phyloP scores from a whole-genome alignment of 2,888 invertebrate species.

The Pterostichus madidus region DNA sequence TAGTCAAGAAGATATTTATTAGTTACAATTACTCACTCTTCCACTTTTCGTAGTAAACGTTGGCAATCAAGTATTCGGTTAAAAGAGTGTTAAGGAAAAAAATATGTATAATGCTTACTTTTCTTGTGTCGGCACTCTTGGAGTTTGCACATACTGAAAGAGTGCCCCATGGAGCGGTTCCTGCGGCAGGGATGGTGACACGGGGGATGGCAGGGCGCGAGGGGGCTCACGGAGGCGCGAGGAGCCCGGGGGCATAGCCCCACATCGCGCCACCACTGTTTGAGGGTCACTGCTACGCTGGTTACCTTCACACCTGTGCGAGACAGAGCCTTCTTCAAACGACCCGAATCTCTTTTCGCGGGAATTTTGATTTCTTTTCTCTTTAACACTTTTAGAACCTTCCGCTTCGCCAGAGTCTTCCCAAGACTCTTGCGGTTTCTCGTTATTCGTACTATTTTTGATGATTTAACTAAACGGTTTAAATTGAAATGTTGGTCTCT shows the following conservation, averaged over 20 bases:
- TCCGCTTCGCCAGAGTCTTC: neutral
- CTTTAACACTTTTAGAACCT: neutral
- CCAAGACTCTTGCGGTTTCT: neutral
- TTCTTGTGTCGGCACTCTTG: conserved; percentile 89
- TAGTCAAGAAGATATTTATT: no score
- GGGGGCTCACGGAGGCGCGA: conserved; percentile 73
- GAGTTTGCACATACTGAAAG: conserved; percentile 90
- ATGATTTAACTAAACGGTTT: neutral
- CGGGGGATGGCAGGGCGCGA: conserved; percentile 69
- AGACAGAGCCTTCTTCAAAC: conserved; percentile 69
- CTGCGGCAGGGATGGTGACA: conserved; percentile 71
- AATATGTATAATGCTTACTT: conserved; percentile 78
- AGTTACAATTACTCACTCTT: no score
- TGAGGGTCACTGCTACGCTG: conserved; percentile 77
- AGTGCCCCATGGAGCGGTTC: conserved; percentile 85
- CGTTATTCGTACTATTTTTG: conserved; percentile 18
- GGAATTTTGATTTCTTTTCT: conserved; percentile 68
- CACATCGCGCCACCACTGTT: conserved; percentile 78
- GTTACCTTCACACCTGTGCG: conserved; percentile 74
- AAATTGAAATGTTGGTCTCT: neutral
- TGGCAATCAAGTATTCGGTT: no score
- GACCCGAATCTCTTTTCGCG: conserved; percentile 55
- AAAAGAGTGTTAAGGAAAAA: no score
- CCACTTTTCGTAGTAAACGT: no score
- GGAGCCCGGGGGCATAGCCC: conserved; percentile 77